Percentiles rank a stretch among this genome's conserved stretches.
Evolutionary conservation across 2,797 vertebrate genomes (phyloP).

Genomic region (Macropodus opercularis): DNA sequence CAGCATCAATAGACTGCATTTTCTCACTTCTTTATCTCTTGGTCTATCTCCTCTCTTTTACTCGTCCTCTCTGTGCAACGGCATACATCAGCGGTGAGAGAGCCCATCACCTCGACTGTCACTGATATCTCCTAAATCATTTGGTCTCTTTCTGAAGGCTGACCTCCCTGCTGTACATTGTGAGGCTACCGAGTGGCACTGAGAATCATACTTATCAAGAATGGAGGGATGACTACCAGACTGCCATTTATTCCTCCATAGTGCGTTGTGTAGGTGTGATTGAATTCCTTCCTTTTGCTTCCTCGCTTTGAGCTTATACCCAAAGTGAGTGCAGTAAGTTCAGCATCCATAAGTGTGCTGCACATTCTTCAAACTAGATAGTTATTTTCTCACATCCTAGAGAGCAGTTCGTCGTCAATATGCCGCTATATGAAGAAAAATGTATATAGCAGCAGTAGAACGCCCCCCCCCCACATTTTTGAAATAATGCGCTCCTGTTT

Average conservation of each 20-base stretch:
- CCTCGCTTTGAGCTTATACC: conserved; percentile 41
- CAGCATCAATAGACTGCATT: conserved; percentile 66
- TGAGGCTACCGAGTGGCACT: conserved; percentile 61
- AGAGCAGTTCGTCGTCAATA: conserved; percentile 57
- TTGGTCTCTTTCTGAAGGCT: conserved; percentile 66
- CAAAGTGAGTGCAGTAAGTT: conserved; percentile 35
- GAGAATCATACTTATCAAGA: conserved; percentile 75
- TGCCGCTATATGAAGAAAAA: conserved; percentile 70
- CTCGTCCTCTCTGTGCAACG: conserved; percentile 45
- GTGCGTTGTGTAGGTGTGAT: conserved; percentile 55
- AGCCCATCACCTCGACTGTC: conserved; percentile 50
- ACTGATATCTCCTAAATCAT: conserved; percentile 67
- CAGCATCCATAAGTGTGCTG: conserved; percentile 33
- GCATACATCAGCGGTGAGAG: conserved; percentile 56
- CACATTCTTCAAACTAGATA: conserved; percentile 53
- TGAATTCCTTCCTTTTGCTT: conserved; percentile 50
- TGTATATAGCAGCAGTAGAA: conserved; percentile 30
- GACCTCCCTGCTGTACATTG: conserved; percentile 65
- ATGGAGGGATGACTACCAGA: conserved; percentile 68
- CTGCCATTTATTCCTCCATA: conserved; percentile 72
- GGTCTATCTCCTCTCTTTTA: conserved; percentile 47
- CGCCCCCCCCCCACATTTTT: conserved; percentile 60
- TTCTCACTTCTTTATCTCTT: conserved; percentile 44
- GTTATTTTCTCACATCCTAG: conserved; percentile 58
- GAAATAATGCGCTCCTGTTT: conserved; percentile 61